Percentiles rank a stretch among this genome's conserved stretches.
Conservation (phyloP, 2,797 vertebrate genomes). For the Polyboroides typus region DNA sequence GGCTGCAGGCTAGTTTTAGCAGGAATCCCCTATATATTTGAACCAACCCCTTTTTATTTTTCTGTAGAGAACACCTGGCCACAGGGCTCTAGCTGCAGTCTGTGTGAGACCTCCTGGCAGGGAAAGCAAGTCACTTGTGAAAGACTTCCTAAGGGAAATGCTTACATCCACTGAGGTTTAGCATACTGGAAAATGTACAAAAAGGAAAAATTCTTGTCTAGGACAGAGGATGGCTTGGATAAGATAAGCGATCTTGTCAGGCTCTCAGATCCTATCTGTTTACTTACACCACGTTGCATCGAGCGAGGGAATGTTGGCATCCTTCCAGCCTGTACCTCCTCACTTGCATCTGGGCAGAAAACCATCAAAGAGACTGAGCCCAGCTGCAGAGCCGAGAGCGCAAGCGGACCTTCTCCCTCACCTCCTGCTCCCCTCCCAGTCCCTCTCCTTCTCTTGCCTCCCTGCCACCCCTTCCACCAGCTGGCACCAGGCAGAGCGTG, state of each 20-base stretch:
- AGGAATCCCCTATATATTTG: neutral
- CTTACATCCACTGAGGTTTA: neutral
- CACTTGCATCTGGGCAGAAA: neutral
- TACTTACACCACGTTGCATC: rapidly evolving
- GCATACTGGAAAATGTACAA: neutral
- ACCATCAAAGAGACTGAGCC: neutral
- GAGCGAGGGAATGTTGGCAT: neutral
- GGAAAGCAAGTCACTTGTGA: neutral
- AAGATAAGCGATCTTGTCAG: neutral
- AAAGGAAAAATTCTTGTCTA: neutral
- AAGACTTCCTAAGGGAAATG: slow-evolving; percentile 44
- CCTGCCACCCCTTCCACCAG: neutral
- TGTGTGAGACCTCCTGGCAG: neutral
- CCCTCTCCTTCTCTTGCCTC: neutral
- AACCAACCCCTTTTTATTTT: neutral
- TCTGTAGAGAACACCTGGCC: neutral
- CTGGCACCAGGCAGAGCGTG: neutral
- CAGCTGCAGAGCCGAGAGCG: neutral
- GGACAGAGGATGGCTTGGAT: neutral
- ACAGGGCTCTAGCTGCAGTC: neutral
- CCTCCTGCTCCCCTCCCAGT: neutral
- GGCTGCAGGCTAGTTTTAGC: neutral
- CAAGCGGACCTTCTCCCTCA: neutral
- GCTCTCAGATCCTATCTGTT: neutral
- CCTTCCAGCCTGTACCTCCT: neutral